These are phyloP conservation scores for Emydoidea blandingii DNA, from an alignment of 2,797 vertebrate species.

Conservation along the genomic window DNA sequence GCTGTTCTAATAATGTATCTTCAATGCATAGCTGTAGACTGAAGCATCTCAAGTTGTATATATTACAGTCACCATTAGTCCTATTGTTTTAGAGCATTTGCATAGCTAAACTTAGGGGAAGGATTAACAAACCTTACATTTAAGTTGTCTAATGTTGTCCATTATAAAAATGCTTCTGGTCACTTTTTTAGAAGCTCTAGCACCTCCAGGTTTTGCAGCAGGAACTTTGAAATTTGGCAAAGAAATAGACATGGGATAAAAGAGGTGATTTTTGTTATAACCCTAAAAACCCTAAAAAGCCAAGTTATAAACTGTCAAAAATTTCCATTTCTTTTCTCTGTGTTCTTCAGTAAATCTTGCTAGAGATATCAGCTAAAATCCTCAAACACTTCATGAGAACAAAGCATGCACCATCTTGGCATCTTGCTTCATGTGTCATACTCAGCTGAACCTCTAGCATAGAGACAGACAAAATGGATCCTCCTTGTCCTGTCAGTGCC, in stretches of 20 bases:
- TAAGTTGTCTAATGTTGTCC: neutral
- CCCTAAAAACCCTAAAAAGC: neutral
- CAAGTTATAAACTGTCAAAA: neutral
- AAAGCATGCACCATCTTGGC: neutral
- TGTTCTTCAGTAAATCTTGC: neutral
- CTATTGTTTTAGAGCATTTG: fast-evolving
- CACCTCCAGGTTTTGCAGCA: neutral
- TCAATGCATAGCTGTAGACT: neutral
- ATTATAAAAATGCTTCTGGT: slow-evolving; percentile 34
- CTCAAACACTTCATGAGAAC: neutral
- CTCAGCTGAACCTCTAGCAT: neutral
- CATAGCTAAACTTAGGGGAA: neutral
- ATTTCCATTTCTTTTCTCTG: neutral
- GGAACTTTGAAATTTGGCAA: neutral
- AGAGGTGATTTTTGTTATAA: neutral
- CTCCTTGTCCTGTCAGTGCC: neutral
- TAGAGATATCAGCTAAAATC: neutral
- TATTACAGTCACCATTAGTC: neutral
- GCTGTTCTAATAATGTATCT: neutral
- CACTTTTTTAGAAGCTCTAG: neutral
- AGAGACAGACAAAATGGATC: neutral
- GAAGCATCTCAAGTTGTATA: neutral
- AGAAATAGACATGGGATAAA: neutral
- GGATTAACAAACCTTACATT: neutral
- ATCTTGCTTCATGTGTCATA: neutral